Evolutionary conservation across 2,888 invertebrate species (phyloP).

Genomic region (Cistogaster globosa): DNA sequence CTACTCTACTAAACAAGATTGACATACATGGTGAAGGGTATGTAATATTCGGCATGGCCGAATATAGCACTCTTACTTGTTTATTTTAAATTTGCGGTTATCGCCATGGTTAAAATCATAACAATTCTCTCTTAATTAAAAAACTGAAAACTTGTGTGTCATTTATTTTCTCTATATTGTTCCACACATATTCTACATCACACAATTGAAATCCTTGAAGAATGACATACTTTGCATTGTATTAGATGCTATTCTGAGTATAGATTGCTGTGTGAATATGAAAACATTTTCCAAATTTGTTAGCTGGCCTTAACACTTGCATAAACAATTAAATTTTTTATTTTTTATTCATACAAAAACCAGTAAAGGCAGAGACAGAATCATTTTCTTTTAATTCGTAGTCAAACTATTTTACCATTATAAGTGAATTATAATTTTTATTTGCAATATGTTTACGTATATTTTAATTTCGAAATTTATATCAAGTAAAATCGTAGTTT

Average conservation of each 20-base stretch:
- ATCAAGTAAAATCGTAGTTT: no score
- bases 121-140: conserved; percentile 10
- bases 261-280: not conserved
- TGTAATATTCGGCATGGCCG: no score
- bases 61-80: no score
- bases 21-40: no score
- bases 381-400: not conserved
- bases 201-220: conserved; percentile 58
- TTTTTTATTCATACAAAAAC: not conserved
- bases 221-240: conserved; percentile 23
- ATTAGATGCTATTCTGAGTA: conserved; percentile 13
- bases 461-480: no score
- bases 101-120: conserved; percentile 1
- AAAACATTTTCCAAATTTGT: conserved; percentile 38
- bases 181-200: conserved; percentile 31
- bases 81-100: conserved; percentile 10
- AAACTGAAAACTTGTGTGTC: conserved; percentile 17
- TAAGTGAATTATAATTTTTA: no score
- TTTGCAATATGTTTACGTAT: no score
- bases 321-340: conserved; percentile 15
- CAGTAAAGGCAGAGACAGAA: not conserved
- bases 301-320: conserved; percentile 52
- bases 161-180: conserved; percentile 18
- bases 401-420: no score
- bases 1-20: no score